Conservation (phyloP, 2,888 invertebrate species). For the Lasioglossum zephyrum region DNA sequence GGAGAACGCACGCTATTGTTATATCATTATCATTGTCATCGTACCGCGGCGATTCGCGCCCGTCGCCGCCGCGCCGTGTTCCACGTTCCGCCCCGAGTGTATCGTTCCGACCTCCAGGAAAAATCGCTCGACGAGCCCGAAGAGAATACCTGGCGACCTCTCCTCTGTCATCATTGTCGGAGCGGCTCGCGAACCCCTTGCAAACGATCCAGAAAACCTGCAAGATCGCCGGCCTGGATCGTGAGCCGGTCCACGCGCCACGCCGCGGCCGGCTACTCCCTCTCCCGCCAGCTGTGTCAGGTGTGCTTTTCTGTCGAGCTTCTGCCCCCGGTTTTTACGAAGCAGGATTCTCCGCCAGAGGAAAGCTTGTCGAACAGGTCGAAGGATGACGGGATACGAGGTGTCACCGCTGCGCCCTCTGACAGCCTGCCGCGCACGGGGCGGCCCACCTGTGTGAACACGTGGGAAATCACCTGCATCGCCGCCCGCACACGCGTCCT, state of each 20-base stretch:
- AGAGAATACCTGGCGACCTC: background rate
- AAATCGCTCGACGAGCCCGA: background rate
- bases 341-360: background rate
- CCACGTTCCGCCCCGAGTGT: constrained; percentile 19
- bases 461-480: constrained; percentile 64
- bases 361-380: constrained; percentile 28
- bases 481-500: constrained; percentile 10
- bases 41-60: constrained; percentile 72
- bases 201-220: constrained; percentile 16
- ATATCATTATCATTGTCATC: constrained; percentile 83
- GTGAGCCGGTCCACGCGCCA: constrained; percentile 25
- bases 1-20: constrained; percentile 84
- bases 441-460: constrained; percentile 67
- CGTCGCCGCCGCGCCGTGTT: constrained; percentile 49
- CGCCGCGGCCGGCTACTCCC: constrained; percentile 1
- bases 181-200: background rate
- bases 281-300: background rate
- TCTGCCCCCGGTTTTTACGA: background rate
- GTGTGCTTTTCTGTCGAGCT: background rate
- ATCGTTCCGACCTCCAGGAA: background rate
- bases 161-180: background rate
- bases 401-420: constrained; percentile 67
- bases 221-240: constrained; percentile 24
- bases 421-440: constrained; percentile 66
- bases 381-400: constrained; percentile 60